Evolutionary conservation across 2,888 invertebrate genomes (phyloP), one percentile per base, ranked within the genome.

Genomic region (Acanthoscelides obtectus): DNA sequence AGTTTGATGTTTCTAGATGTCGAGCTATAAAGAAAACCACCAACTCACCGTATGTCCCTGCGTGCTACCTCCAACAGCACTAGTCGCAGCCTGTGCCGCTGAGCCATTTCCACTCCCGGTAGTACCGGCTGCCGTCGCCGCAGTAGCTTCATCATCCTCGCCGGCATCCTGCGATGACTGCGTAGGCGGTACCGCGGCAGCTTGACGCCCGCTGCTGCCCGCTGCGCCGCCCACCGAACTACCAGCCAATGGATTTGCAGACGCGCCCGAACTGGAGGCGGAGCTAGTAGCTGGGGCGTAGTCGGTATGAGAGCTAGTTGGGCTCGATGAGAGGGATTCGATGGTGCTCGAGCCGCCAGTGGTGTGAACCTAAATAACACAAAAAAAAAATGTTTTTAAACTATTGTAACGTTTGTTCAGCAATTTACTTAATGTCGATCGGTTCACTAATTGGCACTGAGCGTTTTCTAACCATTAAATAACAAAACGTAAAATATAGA

Each of bases 231-330:
- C 2, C 74, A 75, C 70, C 73, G 72, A 22, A 12, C 66, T 66
- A 20, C 66, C 66, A n/a, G 66, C 21, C 22, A 25, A 68, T 1
- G 66, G 20, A 1, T 17, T 66, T 2, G 66, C 66, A 8, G 66
- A 22, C 45, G 45, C 45, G 45, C 45, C 45, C 0, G 77, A 73
- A 0, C 88, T 87, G 81, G 82, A 89, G 81, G 81, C 90, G 78
- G 94, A 93, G 22, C 94, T 94, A 0, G 94, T 94, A 0, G 94
- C 94, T 0, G 94, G 94, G 88, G 94, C 94, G 84, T 94, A 95
- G 85, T 95, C 95, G 0, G 94, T 94, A 76, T 92, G 91, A 0
- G 91, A 91, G 71, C 91, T 92, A 0, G 92, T 92, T 0, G 92
- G 92, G 20, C 91, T 90, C 0, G 91, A 88, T 0, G 91, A 89